phyloP scores from a whole-genome alignment of 2,113 vertebrate genomes.

The Callipepla californica region DNA sequence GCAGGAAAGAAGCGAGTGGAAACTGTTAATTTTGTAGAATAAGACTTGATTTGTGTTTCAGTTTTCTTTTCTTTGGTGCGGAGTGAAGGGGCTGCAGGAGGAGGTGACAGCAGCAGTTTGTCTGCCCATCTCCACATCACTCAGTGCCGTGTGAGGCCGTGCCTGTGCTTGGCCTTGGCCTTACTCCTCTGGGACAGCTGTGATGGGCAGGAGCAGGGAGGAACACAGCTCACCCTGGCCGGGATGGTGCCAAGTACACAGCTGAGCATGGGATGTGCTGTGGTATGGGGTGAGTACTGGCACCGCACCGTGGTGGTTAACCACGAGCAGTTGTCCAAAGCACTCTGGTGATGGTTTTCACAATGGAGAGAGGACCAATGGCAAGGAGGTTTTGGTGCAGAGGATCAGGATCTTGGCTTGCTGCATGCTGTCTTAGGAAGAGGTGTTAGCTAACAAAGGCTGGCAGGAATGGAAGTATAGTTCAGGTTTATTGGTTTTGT shows the following conservation, averaged over 20 bases:
- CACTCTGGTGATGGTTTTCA: not conserved
- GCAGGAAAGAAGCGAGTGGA: conserved; percentile 33
- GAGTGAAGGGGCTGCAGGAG: conserved; percentile 30
- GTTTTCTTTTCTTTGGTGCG: conserved; percentile 12
- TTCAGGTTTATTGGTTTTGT: not conserved
- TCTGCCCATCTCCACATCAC: not conserved
- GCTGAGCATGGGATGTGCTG: not conserved
- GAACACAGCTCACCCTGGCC: not conserved
- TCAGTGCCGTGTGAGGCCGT: not conserved
- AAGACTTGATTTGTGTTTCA: conserved; percentile 46
- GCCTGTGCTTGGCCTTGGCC: not conserved
- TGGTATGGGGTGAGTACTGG: not conserved
- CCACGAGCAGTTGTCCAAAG: not conserved
- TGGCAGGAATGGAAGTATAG: not conserved
- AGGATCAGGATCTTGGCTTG: not conserved
- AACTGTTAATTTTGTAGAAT: conserved; percentile 59
- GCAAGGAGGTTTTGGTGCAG: not conserved
- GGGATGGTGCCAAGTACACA: not conserved
- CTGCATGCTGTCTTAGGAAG: not conserved
- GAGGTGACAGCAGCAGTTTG: not conserved
- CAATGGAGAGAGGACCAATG: not conserved
- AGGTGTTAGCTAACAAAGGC: not conserved
- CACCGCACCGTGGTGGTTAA: rapidly evolving
- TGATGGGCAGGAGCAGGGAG: not conserved
- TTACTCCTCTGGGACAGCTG: not conserved